Base-by-base conservation (phyloP, 2,888 invertebrate genomes). In the Hydropsyche betteni region DNA sequence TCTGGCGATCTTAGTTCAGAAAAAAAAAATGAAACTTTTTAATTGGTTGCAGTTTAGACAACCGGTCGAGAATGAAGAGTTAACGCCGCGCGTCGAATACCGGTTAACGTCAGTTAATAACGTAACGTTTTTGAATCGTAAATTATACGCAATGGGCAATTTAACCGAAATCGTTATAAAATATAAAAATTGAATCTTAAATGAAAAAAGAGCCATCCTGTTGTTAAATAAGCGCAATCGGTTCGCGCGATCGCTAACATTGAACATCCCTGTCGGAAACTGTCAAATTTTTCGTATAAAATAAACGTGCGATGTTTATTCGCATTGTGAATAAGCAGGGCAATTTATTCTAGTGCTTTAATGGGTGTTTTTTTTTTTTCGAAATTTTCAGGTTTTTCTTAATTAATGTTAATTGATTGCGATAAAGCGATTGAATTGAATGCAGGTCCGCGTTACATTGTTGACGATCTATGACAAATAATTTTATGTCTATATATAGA, bases 21-120 rank as follows among this genome's bases (percentile, higher is more conserved):
- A 64, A 36, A 36, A 64, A 36, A 64, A 55, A 64, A 64, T 64
- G 44, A 64, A 64, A 64, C 64, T 64, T 34, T 44, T 64, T 64
- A 64, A 64, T 64, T 64, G 64, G 64, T 64, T 64, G 64, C 64
- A 64, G 34, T 64, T 64, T 64, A 64, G 64, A 64, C 12, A 64
- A 64, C 64, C 64, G 64, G 64, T 64, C 64, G 64, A 7, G 64
- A 34, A 24, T 58, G 58, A 58, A 16, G 44, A 44, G 58, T 58
- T 58, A 58, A 58, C 58, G n/a, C 64, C 64, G 64, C 58, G 64
- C 64, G 64, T 64, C 58, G 58, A 24, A 58, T 58, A 64, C 64
- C 64, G 64, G 64, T 64, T 64, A 64, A 64, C 34, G 36, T n/a
- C 64, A 10, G 64, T 58, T 58, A 58, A 58, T 58, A 64, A n/a